Base-by-base conservation (phyloP, 2,113 vertebrate species). In the Thalassarche chlororhynchos region DNA sequence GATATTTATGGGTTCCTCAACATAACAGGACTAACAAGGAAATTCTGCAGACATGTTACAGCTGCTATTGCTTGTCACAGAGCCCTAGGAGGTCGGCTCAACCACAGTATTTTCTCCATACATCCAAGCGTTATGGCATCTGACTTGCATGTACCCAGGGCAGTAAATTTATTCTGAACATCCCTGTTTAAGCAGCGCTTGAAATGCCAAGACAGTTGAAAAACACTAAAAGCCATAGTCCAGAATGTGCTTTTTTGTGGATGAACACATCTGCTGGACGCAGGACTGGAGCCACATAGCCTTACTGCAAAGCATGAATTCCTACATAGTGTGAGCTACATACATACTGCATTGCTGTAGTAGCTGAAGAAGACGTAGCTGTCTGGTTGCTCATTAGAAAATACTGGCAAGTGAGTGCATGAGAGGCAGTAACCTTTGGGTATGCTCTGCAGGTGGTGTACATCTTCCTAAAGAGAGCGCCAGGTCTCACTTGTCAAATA, bases 1-100 rank as follows among this genome's bases (percentile, higher is more conserved):
- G 95, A 52, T 95, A 98, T 96, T 97, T 92, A 92, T 61, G 91
- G 98, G 97, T 75, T 96, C 92, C 93, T 94, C 92, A 89, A 92
- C 26, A 9, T 64, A 96, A 96, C 80, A 91, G 84, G 92, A 90
- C 96, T 97, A 98, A 96, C 94, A 91, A 97, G 97, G 68, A 29
- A 81, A 78, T 90, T 54, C 62, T 77, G 87, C 64, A 94, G 92
- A 58, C 87, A 75, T 1, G 24, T 82, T 92, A 69, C 47, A 93
- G 95, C 95, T 94, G 94, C 90, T 93, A 46, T 12, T 8, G 79
- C 95, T 93, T 96, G 97, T 96, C 96, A 95, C 87, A 55, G 74
- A 93, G 92, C 92, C 12, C 46, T 69, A 88, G 85, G 89, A 92
- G 92, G 97, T 65, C 14, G 3, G 94, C 93, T 84, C 66, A 91